These are phyloP conservation scores for Sebastes diploproa DNA, from an alignment of 2,797 vertebrate genomes.

Conservation along the genomic window DNA sequence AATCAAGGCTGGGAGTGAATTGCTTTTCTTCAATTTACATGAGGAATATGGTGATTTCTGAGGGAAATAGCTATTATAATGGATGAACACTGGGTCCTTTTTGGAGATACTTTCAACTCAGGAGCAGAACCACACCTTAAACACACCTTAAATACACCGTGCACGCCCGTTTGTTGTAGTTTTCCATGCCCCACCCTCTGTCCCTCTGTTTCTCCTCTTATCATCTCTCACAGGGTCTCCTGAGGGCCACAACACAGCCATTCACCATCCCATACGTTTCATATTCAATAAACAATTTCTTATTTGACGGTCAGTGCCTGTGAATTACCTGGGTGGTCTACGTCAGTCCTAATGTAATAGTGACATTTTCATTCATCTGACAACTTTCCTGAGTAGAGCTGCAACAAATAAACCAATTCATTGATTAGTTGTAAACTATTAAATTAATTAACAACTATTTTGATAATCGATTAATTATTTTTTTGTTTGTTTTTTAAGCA, in stretches of 20 bases:
- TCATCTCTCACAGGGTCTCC: neutral
- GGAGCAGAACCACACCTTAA: neutral
- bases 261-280: neutral
- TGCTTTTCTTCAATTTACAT: neutral
- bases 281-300: neutral
- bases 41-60: neutral
- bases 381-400: no score
- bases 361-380: neutral
- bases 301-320: neutral
- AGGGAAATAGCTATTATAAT: neutral
- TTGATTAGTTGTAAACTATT: no score
- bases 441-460: no score
- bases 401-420: rapidly evolving
- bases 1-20: neutral
- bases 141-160: neutral
- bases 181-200: neutral
- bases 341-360: neutral
- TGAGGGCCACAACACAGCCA: neutral
- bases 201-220: neutral
- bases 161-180: neutral
- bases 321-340: neutral
- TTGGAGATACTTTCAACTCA: neutral
- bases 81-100: neutral
- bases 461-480: rapidly evolving
- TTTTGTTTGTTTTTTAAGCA: no score